These are phyloP conservation scores for Dendropsophus ebraccatus DNA, from an alignment of 2,113 vertebrate species.

Conservation along the genomic window DNA sequence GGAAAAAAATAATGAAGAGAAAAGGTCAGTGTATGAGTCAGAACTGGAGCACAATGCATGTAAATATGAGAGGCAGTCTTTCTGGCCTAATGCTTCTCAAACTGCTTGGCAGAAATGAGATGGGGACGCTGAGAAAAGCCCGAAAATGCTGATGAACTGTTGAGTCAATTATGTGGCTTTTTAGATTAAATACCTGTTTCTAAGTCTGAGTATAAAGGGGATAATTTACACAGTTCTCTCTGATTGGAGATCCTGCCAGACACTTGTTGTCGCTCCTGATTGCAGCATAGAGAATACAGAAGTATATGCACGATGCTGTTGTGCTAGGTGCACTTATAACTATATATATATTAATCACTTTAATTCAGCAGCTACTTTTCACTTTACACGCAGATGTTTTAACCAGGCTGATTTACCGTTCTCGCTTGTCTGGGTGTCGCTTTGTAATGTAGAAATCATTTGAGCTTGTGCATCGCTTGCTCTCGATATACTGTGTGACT, in stretches of 20 bases:
- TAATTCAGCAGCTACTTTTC: background rate
- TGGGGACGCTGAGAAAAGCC: conserved; percentile 33
- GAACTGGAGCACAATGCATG: conserved; percentile 53
- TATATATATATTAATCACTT: background rate
- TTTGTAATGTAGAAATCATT: too few species aligned
- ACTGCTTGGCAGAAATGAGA: conserved; percentile 45
- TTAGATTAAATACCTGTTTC: conserved; percentile 27
- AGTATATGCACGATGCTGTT: background rate
- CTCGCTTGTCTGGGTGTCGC: too few species aligned
- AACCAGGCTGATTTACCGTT: background rate
- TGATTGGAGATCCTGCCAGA: conserved; percentile 7
- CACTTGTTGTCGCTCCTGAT: background rate
- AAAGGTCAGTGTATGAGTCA: conserved; percentile 61
- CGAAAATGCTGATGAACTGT: conserved; percentile 36
- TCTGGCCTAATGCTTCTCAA: conserved; percentile 46
- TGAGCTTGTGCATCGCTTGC: too few species aligned
- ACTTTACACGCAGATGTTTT: background rate
- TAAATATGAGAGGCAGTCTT: conserved; percentile 47
- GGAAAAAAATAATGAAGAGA: conserved; percentile 57
- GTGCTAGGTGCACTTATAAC: too few species aligned
- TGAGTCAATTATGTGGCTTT: background rate
- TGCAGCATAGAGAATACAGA: background rate
- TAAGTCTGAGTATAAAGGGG: background rate
- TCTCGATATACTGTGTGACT: too few species aligned
- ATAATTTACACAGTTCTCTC: background rate